A percentile compares a stretch with the other conserved stretches of the same genome.
These are phyloP conservation scores for Cyclophora albipunctata DNA, from an alignment of 2,888 invertebrate species.

Conservation along the genomic window DNA sequence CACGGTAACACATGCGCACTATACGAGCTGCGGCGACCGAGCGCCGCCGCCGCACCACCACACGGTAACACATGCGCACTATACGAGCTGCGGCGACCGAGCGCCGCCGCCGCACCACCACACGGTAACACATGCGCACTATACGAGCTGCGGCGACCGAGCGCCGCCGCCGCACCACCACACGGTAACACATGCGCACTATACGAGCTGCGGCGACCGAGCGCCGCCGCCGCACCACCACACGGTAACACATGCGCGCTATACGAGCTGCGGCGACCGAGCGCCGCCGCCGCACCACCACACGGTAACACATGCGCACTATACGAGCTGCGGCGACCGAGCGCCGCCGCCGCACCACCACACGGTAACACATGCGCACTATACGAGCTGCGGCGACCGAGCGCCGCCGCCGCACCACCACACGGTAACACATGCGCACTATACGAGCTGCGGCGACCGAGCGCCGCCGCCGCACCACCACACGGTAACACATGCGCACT, in stretches of 20 bases:
- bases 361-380: conserved; percentile 17
- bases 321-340: conserved; percentile 20
- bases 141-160: conserved; percentile 20
- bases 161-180: conserved; percentile 61
- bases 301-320: conserved; percentile 17
- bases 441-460: conserved; percentile 20
- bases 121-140: conserved; percentile 17
- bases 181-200: conserved; percentile 17
- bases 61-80: conserved; percentile 17
- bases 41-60: conserved; percentile 61
- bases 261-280: conserved; percentile 20
- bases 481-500: conserved; percentile 17
- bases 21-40: conserved; percentile 20
- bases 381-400: conserved; percentile 20
- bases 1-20: conserved; percentile 17
- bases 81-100: conserved; percentile 20
- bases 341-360: conserved; percentile 61
- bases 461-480: conserved; percentile 61
- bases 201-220: conserved; percentile 20
- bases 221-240: conserved; percentile 61
- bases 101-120: conserved; percentile 61
- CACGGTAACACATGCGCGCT: conserved; percentile 17
- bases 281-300: conserved; percentile 61
- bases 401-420: conserved; percentile 61
- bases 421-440: conserved; percentile 17